These are phyloP conservation scores for Dendroctonus valens DNA, from an alignment of 1,140 invertebrate species.

Conservation along the genomic window DNA sequence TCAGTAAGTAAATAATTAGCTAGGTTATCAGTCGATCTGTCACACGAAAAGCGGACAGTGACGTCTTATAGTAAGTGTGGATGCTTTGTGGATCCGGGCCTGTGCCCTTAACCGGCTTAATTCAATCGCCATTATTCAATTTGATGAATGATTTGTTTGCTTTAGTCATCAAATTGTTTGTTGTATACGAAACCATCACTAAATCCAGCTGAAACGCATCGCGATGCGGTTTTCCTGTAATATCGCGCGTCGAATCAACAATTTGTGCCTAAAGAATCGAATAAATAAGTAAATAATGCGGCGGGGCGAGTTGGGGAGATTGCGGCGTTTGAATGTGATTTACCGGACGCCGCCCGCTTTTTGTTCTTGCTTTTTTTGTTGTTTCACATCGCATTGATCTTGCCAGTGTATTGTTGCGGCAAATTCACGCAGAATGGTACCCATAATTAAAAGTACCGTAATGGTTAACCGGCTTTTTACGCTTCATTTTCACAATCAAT, in stretches of 20 bases:
- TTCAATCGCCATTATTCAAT: slow-evolving; percentile 33
- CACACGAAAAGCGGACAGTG: too few species aligned
- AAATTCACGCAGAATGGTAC: background rate
- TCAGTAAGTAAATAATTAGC: too few species aligned
- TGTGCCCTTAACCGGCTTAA: slow-evolving; percentile 19
- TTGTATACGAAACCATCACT: slow-evolving; percentile 30
- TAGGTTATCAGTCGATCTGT: too few species aligned
- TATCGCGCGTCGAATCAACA: slow-evolving; percentile 27
- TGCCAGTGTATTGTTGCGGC: background rate
- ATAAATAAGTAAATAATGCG: slow-evolving; percentile 17
- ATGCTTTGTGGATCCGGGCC: slow-evolving; percentile 5
- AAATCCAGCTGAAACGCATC: slow-evolving; percentile 21
- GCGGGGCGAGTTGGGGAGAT: background rate
- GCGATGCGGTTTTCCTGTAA: slow-evolving; percentile 29
- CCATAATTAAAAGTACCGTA: background rate
- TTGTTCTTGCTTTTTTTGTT: slow-evolving; percentile 10
- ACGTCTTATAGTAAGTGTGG: too few species aligned
- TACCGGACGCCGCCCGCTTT: background rate
- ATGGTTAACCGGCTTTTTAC: background rate
- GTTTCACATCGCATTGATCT: slow-evolving; percentile 3
- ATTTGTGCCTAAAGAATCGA: slow-evolving; percentile 33
- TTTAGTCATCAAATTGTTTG: slow-evolving; percentile 32
- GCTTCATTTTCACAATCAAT: too few species aligned
- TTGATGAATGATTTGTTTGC: slow-evolving; percentile 35
- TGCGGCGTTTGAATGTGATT: slow-evolving; percentile 16